Conservation (phyloP, 2,888 invertebrate genomes). For the Dascillus cervinus region DNA sequence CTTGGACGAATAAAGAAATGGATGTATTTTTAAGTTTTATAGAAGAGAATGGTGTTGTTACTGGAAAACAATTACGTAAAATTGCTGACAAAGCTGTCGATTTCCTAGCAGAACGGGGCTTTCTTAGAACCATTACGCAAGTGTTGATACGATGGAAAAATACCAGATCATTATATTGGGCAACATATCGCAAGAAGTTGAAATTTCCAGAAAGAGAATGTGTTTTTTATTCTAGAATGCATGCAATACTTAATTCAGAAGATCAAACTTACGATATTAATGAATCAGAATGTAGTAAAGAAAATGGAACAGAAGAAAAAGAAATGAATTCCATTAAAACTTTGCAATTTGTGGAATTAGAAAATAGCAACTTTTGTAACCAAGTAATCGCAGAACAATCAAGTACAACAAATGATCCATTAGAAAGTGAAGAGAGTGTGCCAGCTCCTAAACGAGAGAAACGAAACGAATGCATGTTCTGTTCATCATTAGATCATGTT, state of each 20-base stretch:
- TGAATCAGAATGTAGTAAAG: not conserved
- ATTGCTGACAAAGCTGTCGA: slow-evolving; percentile 8
- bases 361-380: slow-evolving; percentile 1
- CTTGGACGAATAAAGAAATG: slow-evolving; percentile 13
- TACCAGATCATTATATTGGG: slow-evolving; percentile 11
- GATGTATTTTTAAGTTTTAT: slow-evolving; percentile 9
- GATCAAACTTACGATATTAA: slow-evolving; percentile 3
- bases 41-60: slow-evolving; percentile 10
- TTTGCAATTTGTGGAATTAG: not conserved
- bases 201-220: slow-evolving; percentile 9
- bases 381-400: too few relatives aligned
- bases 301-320: slow-evolving; percentile 1
- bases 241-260: slow-evolving; percentile 9
- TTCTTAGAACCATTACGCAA: slow-evolving; percentile 8
- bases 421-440: slow-evolving; percentile 7
- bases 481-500: slow-evolving; percentile 12
- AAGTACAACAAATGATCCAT: slow-evolving; percentile 7
- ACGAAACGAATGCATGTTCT: slow-evolving; percentile 2
- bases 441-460: slow-evolving; percentile 7
- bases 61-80: slow-evolving; percentile 10
- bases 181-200: slow-evolving; percentile 8
- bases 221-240: slow-evolving; percentile 9
- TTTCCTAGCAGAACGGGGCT: slow-evolving; percentile 7
- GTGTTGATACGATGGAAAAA: slow-evolving; percentile 13
- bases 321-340: slow-evolving; percentile 1